Evolutionary conservation across 1,140 invertebrate genomes (phyloP).

Genomic region (Scaptomyza pallida): DNA sequence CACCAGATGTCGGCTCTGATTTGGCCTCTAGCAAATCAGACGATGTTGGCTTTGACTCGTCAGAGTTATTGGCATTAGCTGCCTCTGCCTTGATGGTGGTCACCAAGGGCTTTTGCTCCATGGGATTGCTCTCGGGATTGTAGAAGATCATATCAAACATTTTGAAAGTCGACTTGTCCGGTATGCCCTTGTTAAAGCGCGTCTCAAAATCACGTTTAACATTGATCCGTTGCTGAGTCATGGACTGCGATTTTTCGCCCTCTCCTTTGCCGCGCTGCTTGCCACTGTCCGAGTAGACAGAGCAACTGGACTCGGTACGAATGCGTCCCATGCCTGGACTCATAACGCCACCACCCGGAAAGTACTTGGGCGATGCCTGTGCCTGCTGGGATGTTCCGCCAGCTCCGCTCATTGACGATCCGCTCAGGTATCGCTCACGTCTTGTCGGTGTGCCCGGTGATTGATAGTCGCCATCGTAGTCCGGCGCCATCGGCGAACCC

Average conservation of each 20-base stretch:
- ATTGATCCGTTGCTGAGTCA: constrained; percentile 60
- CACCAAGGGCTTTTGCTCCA: constrained; percentile 84
- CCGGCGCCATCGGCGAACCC: constrained; percentile 50
- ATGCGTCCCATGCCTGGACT: constrained; percentile 72
- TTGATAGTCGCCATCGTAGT: constrained; percentile 74
- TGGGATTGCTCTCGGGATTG: constrained; percentile 91
- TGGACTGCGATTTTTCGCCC: constrained; percentile 49
- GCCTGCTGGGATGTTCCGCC: constrained; percentile 42
- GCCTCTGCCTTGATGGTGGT: constrained; percentile 69
- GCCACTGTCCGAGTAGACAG: constrained; percentile 67
- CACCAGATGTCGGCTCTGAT: constrained; percentile 23
- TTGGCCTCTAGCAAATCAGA: constrained; percentile 44
- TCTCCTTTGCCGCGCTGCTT: constrained; percentile 60
- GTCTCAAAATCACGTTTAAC: constrained; percentile 86
- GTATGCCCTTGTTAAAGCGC: constrained; percentile 85
- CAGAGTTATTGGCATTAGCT: constrained; percentile 9
- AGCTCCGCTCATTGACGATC: constrained; percentile 46
- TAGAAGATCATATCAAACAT: constrained; percentile 97
- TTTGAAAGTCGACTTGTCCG: constrained; percentile 89
- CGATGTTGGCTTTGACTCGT: constrained; percentile 55
- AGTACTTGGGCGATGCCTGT: constrained; percentile 63
- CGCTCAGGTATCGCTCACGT: constrained; percentile 70
- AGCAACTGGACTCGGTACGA: constrained; percentile 84
- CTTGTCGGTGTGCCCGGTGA: constrained; percentile 73
- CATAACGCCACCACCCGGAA: constrained; percentile 49